Conservation (phyloP, 2,888 invertebrate genomes). For the Aleiodes testaceus region DNA sequence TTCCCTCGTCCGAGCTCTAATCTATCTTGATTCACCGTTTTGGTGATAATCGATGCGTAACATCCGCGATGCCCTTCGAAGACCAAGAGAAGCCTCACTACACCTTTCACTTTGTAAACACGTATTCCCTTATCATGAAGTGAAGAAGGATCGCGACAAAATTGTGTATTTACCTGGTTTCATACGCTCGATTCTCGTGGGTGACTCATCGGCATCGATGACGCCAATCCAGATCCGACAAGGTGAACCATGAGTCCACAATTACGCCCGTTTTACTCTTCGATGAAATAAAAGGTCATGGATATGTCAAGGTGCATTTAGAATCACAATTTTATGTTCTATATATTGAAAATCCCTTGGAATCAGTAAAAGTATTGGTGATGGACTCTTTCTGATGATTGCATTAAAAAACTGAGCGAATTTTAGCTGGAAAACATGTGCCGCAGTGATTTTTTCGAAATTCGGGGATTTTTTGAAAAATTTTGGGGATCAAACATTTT, state of each 20-base stretch:
- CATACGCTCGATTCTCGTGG: slow-evolving; percentile 12
- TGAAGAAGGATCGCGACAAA: not conserved
- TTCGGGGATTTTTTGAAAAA: too few relatives aligned
- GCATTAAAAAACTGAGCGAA: not conserved
- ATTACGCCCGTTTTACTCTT: slow-evolving; percentile 2
- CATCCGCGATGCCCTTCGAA: slow-evolving; percentile 39
- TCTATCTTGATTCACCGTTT: slow-evolving; percentile 30
- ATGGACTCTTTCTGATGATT: too few relatives aligned
- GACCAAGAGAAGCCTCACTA: slow-evolving; percentile 39
- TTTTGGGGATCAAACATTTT: too few relatives aligned
- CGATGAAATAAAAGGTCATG: not conserved
- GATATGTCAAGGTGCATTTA: too few relatives aligned
- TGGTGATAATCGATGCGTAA: slow-evolving; percentile 36
- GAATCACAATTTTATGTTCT: too few relatives aligned
- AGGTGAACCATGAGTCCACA: slow-evolving; percentile 16
- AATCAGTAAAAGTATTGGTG: too few relatives aligned
- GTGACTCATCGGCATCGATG: slow-evolving; percentile 41
- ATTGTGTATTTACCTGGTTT: slow-evolving; percentile 11
- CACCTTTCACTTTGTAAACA: slow-evolving; percentile 39
- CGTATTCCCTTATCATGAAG: slow-evolving; percentile 32
- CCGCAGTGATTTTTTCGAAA: not conserved
- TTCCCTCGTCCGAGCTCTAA: too few relatives aligned
- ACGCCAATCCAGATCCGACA: slow-evolving; percentile 9
- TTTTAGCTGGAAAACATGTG: not conserved
- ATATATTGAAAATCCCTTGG: too few relatives aligned